Evolutionary conservation across 2,797 vertebrate genomes (phyloP).

Genomic region (Sebastes vulpes): DNA sequence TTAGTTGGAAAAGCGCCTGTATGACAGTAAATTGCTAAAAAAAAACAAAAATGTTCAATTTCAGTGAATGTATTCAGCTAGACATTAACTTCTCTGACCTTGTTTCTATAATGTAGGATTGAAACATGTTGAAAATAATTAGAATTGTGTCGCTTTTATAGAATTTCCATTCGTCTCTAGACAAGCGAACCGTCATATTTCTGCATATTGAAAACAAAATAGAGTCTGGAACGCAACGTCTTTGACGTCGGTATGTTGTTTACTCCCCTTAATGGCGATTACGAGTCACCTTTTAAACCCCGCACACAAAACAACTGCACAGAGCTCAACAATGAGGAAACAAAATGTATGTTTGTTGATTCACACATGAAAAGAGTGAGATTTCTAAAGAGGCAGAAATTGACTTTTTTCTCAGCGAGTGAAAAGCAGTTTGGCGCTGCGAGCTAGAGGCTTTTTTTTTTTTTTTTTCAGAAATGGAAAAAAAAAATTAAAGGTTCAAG

Average conservation of each 20-base stretch:
- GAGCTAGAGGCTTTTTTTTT: conserved; percentile 6
- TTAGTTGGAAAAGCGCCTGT: neutral
- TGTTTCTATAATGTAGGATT: neutral
- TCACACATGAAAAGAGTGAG: conserved; percentile 22
- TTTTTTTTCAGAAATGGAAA: neutral
- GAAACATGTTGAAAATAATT: neutral
- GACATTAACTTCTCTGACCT: neutral
- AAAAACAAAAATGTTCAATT: neutral
- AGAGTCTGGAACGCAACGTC: neutral
- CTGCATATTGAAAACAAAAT: neutral
- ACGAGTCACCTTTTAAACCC: conserved; percentile 13
- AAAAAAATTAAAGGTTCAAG: conserved; percentile 29
- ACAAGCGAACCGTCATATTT: neutral
- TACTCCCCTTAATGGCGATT: neutral
- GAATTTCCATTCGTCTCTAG: neutral
- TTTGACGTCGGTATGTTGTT: conserved; percentile 2
- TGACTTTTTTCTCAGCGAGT: conserved; percentile 16
- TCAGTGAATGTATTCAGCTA: neutral
- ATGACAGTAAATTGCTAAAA: neutral
- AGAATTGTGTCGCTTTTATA: neutral
- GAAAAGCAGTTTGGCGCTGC: conserved; percentile 18
- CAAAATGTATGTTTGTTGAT: conserved; percentile 1
- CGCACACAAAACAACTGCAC: neutral
- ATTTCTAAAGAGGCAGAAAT: conserved; percentile 39
- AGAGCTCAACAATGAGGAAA: conserved; percentile 2